Evolutionary conservation across 2,888 invertebrate species (phyloP).

Genomic region (Parelbella ahira): DNA sequence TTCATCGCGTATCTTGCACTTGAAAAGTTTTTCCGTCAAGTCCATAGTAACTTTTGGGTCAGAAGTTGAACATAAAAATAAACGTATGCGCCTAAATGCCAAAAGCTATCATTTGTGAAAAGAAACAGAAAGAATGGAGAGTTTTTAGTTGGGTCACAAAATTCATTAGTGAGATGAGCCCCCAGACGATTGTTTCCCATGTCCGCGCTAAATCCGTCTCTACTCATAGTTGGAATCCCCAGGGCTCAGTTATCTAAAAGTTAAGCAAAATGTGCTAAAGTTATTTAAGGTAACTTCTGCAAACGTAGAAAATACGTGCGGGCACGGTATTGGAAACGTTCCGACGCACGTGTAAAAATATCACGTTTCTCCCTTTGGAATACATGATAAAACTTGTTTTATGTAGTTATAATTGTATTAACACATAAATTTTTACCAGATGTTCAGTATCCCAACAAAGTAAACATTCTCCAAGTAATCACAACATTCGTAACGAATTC

Average conservation of each 20-base stretch:
- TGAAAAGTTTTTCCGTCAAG: too few relatives aligned
- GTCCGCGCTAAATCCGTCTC: constrained; percentile 5
- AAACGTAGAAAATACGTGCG: neutral
- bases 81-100: too few relatives aligned
- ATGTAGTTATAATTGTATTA: too few relatives aligned
- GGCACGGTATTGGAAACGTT: constrained; percentile 2
- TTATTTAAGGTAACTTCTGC: neutral
- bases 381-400: too few relatives aligned
- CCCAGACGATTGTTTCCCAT: constrained; percentile 3
- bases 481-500: constrained; percentile 20
- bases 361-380: too few relatives aligned
- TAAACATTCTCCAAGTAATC: constrained; percentile 23
- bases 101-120: too few relatives aligned
- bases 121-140: constrained; percentile 1
- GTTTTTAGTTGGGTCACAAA: neutral
- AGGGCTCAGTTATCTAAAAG: constrained; percentile 9
- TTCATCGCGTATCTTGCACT: too few relatives aligned
- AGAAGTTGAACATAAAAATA: too few relatives aligned
- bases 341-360: neutral
- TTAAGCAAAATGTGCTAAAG: constrained; percentile 1
- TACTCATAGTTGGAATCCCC: neutral
- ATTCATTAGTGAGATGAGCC: neutral
- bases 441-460: constrained; percentile 11
- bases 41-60: too few relatives aligned
- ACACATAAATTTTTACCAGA: constrained; percentile 30